Evolutionary conservation across 92 coral and sea anemone species (phyloP), one percentile per base, ranked within the genome.

Genomic region (Parazoanthus darwini): DNA sequence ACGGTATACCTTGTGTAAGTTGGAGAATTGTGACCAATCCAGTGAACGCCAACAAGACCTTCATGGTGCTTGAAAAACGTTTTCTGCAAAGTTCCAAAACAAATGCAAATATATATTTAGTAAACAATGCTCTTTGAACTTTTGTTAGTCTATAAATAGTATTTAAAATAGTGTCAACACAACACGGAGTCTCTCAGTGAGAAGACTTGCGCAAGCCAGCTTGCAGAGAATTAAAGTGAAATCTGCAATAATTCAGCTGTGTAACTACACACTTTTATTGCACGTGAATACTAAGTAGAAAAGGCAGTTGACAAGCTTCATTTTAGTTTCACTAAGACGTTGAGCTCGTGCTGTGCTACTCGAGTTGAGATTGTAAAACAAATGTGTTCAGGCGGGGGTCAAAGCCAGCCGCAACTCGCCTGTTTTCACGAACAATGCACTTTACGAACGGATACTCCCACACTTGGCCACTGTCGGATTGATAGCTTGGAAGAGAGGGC

Each of bases 31-130:
- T 33, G 70, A 80, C 71, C 44, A 58, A 58, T 54, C 85, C 85
- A 63, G 16, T 58, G 16, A 80, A n/a, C 67, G 72, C 72, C 43
- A 80, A 54, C 71, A 80, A 80, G 25, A 63, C 70, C 26, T 80
- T 54, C 85, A 80, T 80, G 68, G 85, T 79, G 38, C 70, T 58
- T 80, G 72, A 80, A 80, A 35, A 18, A 33, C 85, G 68, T 58
- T 16, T 58, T 54, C 85, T 80, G 85, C 11, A 80, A 23, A 14
- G n/a, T 18, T 63, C 1, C 46, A 75, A 39, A 18, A 37, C 79
- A 75, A n/a, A 4, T 63, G 25, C 70, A 63, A 7, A 18, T 22
- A 7, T 14, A 63, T 20, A 54, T 54, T 54, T 54, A 54, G 20
- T 54, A 48, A 11, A 10, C 8, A 48, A 8, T 48, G 51, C 51